Evolutionary conservation across 2,797 vertebrate species (phyloP), one percentile per base, ranked within the genome.

Genomic region (Coendou prehensilis): DNA sequence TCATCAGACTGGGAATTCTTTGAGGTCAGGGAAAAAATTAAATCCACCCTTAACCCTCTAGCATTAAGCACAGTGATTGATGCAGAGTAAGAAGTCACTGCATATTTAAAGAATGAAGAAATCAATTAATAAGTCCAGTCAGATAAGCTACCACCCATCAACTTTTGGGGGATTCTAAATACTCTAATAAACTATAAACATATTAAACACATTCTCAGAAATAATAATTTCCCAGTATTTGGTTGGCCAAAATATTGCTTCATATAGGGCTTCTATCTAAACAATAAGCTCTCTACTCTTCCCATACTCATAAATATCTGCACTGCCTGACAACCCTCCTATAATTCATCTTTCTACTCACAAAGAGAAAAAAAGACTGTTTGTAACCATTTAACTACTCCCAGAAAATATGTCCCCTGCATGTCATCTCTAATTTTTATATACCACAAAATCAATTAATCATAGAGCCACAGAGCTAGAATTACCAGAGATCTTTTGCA

Each of bases 371-470:
- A 80, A 79, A 54, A 88, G 18, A 75, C 78, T 78, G 11, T 63
- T 94, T 83, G 15, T 54, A 89, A 54, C 10, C 71, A 83, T 91
- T 85, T 87, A 26, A 47, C 20, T 59, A 50, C 33, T 71, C 67
- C 52, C 33, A 89, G 69, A 96, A 89, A 83, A 94, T 59, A 71
- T 22, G 23, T 5, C 37, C 28, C 10, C 20, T 33, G 26, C 6
- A 78, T 83, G 15, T 71, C 82, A 67, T 69, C 52, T 78, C 71
- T 87, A 78, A 93, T 87, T 98, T 86, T 64, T 92, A 57, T 63
- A 87, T 56, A 93, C 63, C 71, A 94, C 61, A 79, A 96, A 91
- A 87, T 85, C 89, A 79, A 78, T 76, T 69, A 67, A 69, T 89
- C n/a, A 89, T 41, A 83, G 80, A 85, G 6, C 28, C 63, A 83